Conservation (phyloP, 2,113 vertebrate genomes). For the Gulo gulo region DNA sequence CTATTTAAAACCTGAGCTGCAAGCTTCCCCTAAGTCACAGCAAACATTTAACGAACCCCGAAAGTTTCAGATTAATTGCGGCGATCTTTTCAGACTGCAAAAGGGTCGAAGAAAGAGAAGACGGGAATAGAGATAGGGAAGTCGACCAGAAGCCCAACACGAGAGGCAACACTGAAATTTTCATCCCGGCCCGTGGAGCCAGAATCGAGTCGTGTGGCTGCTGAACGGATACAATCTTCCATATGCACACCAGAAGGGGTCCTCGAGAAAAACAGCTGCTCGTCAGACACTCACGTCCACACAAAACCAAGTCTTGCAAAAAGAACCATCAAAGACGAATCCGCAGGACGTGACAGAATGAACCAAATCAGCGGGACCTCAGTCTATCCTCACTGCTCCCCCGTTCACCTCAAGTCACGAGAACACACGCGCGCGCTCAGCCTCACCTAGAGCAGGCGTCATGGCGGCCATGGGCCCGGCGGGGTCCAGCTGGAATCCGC, state of each 20-base stretch:
- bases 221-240: neutral
- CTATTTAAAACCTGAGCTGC: neutral
- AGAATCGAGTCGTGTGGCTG: neutral
- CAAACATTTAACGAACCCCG: neutral
- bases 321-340: neutral
- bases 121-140: neutral
- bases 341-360: neutral
- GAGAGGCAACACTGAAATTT: constrained; percentile 31
- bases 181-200: neutral
- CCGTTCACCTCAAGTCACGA: accelerated
- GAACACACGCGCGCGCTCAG: constrained; percentile 40
- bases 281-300: neutral
- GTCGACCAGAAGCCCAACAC: constrained; percentile 6
- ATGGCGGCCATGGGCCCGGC: constrained; percentile 89
- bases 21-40: neutral
- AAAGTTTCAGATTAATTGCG: constrained; percentile 15
- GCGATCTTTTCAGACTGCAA: constrained; percentile 41
- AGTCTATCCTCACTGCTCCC: neutral
- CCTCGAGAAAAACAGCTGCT: neutral
- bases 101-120: constrained; percentile 12
- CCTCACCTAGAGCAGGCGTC: constrained; percentile 93
- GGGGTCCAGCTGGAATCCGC: constrained; percentile 95
- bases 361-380: neutral
- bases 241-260: neutral
- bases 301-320: neutral